phyloP scores from a whole-genome alignment of 1,140 invertebrate species.

The Amyelois transitella region DNA sequence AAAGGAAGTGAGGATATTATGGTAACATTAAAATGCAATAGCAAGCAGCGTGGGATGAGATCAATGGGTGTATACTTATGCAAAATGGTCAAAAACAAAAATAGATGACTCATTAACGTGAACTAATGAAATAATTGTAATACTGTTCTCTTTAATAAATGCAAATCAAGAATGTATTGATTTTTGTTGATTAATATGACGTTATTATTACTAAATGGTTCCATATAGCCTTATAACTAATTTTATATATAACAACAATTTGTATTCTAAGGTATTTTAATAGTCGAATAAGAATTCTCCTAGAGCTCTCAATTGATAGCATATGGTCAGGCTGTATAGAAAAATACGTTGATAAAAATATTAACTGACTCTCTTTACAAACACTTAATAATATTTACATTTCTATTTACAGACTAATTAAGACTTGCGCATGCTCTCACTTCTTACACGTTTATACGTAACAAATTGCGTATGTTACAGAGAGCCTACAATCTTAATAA shows the following conservation, averaged over 20 bases:
- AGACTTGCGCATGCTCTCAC: background rate
- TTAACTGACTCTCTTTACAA: slow-evolving; percentile 58
- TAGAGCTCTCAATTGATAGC: slow-evolving; percentile 1
- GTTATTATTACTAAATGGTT: slow-evolving; percentile 40
- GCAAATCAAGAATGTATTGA: background rate
- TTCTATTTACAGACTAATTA: slow-evolving; percentile 38
- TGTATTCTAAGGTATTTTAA: background rate
- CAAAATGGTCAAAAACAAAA: slow-evolving; percentile 13
- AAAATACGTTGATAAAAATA: slow-evolving; percentile 70
- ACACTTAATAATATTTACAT: slow-evolving; percentile 47
- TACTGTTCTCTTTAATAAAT: slow-evolving; percentile 12
- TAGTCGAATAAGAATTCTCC: background rate
- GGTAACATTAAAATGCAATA: slow-evolving; percentile 23
- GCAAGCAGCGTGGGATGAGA: slow-evolving; percentile 15
- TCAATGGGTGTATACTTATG: slow-evolving; percentile 33
- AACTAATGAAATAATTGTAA: slow-evolving; percentile 29
- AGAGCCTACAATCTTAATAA: no score
- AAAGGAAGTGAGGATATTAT: slow-evolving; percentile 50
- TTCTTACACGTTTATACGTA: background rate
- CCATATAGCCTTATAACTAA: slow-evolving; percentile 21
- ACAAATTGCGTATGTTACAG: no score
- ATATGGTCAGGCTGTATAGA: slow-evolving; percentile 37
- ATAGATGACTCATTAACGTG: slow-evolving; percentile 1
- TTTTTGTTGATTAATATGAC: background rate
- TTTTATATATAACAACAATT: background rate